A percentile compares a stretch with the other conserved stretches of the same genome.
phyloP scores from a whole-genome alignment of 1,140 invertebrate species.

The Leptinotarsa texana region DNA sequence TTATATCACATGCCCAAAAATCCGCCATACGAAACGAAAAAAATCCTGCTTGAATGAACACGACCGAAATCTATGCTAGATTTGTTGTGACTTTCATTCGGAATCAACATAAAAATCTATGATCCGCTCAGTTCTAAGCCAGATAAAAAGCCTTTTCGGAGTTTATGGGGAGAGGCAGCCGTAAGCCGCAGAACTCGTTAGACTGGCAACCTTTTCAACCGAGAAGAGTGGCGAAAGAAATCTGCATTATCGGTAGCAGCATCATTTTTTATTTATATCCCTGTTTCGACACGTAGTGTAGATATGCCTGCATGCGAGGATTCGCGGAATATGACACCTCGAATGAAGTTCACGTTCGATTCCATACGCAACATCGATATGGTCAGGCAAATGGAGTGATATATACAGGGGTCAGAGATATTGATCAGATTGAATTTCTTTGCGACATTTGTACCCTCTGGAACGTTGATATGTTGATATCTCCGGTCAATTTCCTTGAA shows the following conservation, averaged over 20 bases:
- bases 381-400: too few species aligned
- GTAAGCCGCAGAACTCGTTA: neutral
- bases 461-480: too few species aligned
- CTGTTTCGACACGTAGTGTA: neutral
- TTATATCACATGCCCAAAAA: too few species aligned
- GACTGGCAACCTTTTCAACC: neutral
- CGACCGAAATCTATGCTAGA: neutral
- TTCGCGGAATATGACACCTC: neutral
- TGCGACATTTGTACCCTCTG: too few species aligned
- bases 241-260: neutral
- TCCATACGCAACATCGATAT: neutral
- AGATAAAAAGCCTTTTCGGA: neutral
- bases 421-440: too few species aligned
- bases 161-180: constrained; percentile 1
- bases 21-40: too few species aligned
- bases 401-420: too few species aligned
- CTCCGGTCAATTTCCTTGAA: too few species aligned
- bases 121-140: neutral
- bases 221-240: neutral
- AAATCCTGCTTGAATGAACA: too few species aligned
- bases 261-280: neutral
- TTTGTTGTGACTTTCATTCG: neutral
- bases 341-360: neutral
- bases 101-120: constrained; percentile 4
- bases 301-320: neutral